A percentile compares a stretch with the other conserved stretches of the same genome.
phyloP scores from a whole-genome alignment of 2,888 invertebrate genomes.

The Acanthosepion lycidas region DNA sequence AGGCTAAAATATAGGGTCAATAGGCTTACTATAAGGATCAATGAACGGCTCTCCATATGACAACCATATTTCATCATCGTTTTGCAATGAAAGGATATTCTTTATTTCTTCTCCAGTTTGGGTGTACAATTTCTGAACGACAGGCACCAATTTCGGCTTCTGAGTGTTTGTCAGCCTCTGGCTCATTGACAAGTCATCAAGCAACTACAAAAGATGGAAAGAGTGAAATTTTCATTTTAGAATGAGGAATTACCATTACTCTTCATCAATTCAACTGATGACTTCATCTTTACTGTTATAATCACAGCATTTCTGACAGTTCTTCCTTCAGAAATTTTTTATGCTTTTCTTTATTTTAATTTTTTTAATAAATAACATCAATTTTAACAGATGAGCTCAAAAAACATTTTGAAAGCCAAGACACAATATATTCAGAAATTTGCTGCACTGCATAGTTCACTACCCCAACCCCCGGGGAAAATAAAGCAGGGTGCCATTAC shows the following conservation, averaged over 20 bases:
- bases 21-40: constrained; percentile 70
- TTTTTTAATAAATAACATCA: too few species aligned
- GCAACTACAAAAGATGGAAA: constrained; percentile 61
- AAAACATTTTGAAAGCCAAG: too few species aligned
- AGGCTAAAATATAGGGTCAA: neutral
- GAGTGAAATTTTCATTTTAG: neutral
- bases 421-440: too few species aligned
- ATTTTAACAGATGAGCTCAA: too few species aligned
- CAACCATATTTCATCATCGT: constrained; percentile 72
- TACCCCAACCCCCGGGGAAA: too few species aligned
- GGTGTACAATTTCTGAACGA: constrained; percentile 70
- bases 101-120: constrained; percentile 68
- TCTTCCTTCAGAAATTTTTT: too few species aligned
- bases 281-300: neutral
- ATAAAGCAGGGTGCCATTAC: too few species aligned
- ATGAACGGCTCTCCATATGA: constrained; percentile 73
- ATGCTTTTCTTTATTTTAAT: too few species aligned
- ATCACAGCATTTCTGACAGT: neutral
- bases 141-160: constrained; percentile 66
- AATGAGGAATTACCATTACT: neutral
- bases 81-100: constrained; percentile 63
- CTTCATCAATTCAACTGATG: neutral
- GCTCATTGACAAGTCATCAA: constrained; percentile 68
- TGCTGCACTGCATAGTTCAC: too few species aligned
- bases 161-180: constrained; percentile 57